Base-by-base conservation (phyloP, 2,797 vertebrate genomes). In the Onychomys arenicola region DNA sequence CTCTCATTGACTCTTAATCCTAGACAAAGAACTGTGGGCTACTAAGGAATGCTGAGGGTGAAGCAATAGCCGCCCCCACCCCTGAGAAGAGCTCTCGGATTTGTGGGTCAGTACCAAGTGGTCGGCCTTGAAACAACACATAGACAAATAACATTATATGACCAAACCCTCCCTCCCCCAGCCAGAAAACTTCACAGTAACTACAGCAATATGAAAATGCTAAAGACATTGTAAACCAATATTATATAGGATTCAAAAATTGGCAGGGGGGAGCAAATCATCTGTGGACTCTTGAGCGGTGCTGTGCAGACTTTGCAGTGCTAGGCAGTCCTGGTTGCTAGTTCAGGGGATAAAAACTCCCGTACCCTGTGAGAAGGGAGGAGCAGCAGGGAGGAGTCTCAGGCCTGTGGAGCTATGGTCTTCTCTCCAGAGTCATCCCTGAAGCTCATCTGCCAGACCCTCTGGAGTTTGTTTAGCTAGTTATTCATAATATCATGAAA, bases 401-500 rank as follows among this genome's bases (percentile, higher is more conserved):
- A 86, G 2, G 2, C 85, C 37, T 88, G 83, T 92, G 90, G 93
- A 85, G 61, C 84, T 80, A 13, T 1, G 67, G 71, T 73, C 93
- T 95, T 92, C 1, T 16, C 84, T 71, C 0, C 85, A 96, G 91
- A 73, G 88, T 73, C 90, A 69, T 40, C 59, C 89, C 95, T 82
- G 88, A 46, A 73, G 49, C 76, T 92, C 96, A 88, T 95, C 93
- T 93, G 78, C 97, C 97, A 95, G 73, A 63, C 85, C 32, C 89
- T 95, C 12, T 69, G 43, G 52, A 25, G 77, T 91, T 83, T 89
- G 87, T 93, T 91, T 84, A 96, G 27, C 71, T 98, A 91, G 96
- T 97, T 97, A 88, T 57, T 89, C 29, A 94, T 87, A 95, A 67
- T 57, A 88, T 97, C 46, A 43, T 96, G 98, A 98, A 97, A 96